Evolutionary conservation across 2,113 vertebrate genomes (phyloP).

Genomic region (Tricholaema leucomelas): DNA sequence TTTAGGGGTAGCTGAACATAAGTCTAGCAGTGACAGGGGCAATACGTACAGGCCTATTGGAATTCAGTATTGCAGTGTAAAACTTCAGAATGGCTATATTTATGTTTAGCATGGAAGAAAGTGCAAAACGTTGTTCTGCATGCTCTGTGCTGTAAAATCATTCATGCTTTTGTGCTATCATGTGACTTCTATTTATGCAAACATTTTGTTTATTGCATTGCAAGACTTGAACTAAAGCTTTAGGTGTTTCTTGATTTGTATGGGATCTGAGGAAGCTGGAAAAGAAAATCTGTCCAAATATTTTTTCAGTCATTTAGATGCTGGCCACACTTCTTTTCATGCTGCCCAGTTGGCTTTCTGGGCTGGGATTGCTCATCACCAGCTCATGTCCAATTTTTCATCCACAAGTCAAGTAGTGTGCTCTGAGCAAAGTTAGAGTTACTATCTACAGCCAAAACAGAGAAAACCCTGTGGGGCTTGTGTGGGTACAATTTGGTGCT

Average conservation of each 20-base stretch:
- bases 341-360: background rate
- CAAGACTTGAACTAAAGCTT: background rate
- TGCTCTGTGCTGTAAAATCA: background rate
- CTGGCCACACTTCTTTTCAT: background rate
- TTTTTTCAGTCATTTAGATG: background rate
- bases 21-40: too few relatives aligned
- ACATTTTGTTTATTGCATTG: background rate
- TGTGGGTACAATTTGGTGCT: background rate
- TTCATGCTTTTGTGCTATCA: background rate
- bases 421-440: background rate
- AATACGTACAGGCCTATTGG: background rate
- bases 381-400: background rate
- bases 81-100: background rate
- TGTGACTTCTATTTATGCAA: background rate
- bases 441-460: rapidly evolving
- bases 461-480: background rate
- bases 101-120: background rate
- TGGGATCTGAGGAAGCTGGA: background rate
- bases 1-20: background rate
- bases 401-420: background rate
- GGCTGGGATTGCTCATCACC: background rate
- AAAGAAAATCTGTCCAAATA: background rate
- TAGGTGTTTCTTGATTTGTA: background rate
- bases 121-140: background rate
- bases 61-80: background rate